Evolutionary conservation across 2,113 vertebrate species (phyloP), one percentile per base, ranked within the genome.

Genomic region (Grammomys surdaster): DNA sequence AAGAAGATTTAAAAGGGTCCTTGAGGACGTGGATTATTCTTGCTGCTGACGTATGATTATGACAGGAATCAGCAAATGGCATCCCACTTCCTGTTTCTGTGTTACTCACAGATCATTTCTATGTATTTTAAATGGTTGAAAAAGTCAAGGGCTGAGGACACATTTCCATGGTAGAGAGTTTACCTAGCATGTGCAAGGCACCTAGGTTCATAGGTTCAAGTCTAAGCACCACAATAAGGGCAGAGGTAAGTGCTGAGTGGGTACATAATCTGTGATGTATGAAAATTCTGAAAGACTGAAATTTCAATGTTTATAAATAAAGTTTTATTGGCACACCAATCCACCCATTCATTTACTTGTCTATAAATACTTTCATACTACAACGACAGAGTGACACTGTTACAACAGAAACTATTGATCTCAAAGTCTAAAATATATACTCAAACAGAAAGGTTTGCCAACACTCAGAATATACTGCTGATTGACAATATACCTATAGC

Each of bases 201-300:
- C 56, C 88, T 46, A 8, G 28, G 31, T 78, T 90, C 73, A 26
- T 36, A 4, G 28, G 13, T 90, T 77, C 56, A 36, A 26, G 24
- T 36, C 19, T 40, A 28, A 65, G 28, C 31, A 90, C 17, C 40
- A 36, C 69, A 24, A 28, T 14, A 76, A 63, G 60, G 33, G n/a
- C 10, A 43, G 26, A 31, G 51, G 73, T 40, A 58, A 84, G 33
- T n/a, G 67, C 13, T 20, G 58, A 82, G 33, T 12, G n/a, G 82
- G 65, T 17, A 17, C 48, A 9, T 75, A 70, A 58, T 85, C 90
- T 95, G 40, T 86, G 48, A 76, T 8, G 33, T 77, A 46, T 88
- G 17, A 87, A 46, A 92, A 96, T n/a, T 72, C 48, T 31, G 75
- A 24, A 8, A 92, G 95, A 90, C 60, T 84, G 12, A 92, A 96